Evolutionary conservation across 2,797 vertebrate species (phyloP).

Genomic region (Malacoraja senta): DNA sequence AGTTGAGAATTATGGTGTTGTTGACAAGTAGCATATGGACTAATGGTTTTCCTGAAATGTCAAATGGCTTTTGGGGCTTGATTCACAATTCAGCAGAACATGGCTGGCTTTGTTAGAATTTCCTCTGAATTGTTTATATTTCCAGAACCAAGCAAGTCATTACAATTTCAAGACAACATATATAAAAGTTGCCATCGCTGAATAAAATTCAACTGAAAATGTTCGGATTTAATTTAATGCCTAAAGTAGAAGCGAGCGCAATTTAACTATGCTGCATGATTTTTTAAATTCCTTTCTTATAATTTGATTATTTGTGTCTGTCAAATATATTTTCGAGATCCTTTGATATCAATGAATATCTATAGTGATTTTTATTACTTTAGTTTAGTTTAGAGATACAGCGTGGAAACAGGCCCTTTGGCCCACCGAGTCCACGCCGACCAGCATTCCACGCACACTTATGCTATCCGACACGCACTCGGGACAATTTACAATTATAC

Average conservation of each 20-base stretch:
- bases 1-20: constrained; percentile 28
- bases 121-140: neutral
- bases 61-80: constrained; percentile 26
- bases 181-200: neutral
- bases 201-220: neutral
- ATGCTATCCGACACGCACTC: too few relatives aligned
- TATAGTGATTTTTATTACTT: neutral
- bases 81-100: neutral
- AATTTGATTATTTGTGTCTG: neutral
- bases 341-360: neutral
- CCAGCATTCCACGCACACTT: too few relatives aligned
- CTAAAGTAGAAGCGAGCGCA: neutral
- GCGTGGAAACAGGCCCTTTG: too few relatives aligned
- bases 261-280: neutral
- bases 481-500: too few relatives aligned
- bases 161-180: neutral
- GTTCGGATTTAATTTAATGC: neutral
- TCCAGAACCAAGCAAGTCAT: neutral
- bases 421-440: too few relatives aligned
- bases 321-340: neutral
- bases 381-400: too few relatives aligned
- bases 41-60: constrained; percentile 24
- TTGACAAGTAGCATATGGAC: constrained; percentile 26
- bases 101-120: constrained; percentile 8
- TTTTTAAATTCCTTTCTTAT: neutral